Percentiles rank a stretch among this genome's conserved stretches.
Evolutionary conservation across 2,797 vertebrate genomes (phyloP).

Genomic region (Melopsittacus undulatus): DNA sequence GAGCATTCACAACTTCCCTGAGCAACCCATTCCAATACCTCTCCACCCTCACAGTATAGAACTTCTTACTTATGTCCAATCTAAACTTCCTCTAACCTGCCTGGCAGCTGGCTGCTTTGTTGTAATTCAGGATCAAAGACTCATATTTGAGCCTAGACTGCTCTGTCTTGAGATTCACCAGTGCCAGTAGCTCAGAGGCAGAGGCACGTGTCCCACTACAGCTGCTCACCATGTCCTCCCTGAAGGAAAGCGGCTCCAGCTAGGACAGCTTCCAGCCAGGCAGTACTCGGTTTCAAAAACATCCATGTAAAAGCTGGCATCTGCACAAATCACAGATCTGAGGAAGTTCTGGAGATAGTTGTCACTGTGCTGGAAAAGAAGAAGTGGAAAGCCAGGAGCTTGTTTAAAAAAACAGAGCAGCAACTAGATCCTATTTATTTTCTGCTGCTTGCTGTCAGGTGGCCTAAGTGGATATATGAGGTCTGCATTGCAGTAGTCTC

Average conservation of each 20-base stretch:
- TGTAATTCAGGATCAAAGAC: not conserved
- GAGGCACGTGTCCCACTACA: accelerated
- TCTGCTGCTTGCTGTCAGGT: not conserved
- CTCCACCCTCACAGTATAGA: too few species aligned
- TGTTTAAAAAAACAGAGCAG: not conserved
- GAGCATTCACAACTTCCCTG: too few species aligned
- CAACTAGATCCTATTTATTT: not conserved
- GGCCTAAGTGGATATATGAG: not conserved
- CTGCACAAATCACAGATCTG: not conserved
- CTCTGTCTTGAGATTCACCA: not conserved
- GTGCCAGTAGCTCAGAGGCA: not conserved
- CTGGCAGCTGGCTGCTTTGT: not conserved
- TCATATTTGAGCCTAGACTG: not conserved
- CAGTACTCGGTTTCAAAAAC: not conserved
- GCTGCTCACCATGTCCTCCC: not conserved
- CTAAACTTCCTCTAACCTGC: not conserved
- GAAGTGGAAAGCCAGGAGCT: not conserved
- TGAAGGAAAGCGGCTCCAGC: not conserved
- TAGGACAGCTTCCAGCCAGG: not conserved
- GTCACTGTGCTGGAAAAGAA: constrained; percentile 6
- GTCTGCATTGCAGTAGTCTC: not conserved
- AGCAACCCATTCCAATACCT: too few species aligned
- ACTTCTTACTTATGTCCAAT: not conserved
- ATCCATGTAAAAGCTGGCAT: not conserved
- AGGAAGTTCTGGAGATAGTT: constrained; percentile 41